These are phyloP conservation scores for Acleris literana DNA, from an alignment of 2,888 invertebrate species.

Conservation along the genomic window DNA sequence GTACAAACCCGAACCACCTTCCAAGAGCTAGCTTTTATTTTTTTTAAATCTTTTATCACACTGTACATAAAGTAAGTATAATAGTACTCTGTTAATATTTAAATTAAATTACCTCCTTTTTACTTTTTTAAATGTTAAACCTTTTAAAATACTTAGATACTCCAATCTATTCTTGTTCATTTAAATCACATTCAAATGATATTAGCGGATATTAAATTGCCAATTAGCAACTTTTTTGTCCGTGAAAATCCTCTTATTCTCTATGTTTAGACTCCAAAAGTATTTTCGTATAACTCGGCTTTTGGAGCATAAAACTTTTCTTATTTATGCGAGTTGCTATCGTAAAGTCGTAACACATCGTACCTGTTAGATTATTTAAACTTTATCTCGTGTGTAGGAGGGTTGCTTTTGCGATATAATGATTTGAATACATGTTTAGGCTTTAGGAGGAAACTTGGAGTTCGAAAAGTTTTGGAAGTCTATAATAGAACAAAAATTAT, in stretches of 20 bases:
- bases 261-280: not conserved
- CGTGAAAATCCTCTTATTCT: not conserved
- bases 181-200: not conserved
- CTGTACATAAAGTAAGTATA: no score
- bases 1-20: no score
- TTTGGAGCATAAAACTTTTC: not conserved
- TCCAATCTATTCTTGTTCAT: no score
- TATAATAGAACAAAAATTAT: no score
- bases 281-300: not conserved
- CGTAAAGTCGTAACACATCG: not conserved
- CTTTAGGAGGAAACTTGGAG: not conserved
- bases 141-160: no score
- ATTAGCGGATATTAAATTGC: not conserved
- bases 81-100: no score
- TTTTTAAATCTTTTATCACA: no score
- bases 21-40: no score
- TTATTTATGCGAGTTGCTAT: constrained; percentile 2
- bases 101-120: no score
- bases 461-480: not conserved
- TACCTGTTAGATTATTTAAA: not conserved
- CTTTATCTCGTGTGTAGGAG: not conserved
- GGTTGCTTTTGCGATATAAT: not conserved
- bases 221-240: not conserved
- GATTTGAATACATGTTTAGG: not conserved
- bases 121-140: no score